These are phyloP conservation scores for Sarcophaga peregrina DNA, from an alignment of 1,140 invertebrate genomes.

Conservation along the genomic window DNA sequence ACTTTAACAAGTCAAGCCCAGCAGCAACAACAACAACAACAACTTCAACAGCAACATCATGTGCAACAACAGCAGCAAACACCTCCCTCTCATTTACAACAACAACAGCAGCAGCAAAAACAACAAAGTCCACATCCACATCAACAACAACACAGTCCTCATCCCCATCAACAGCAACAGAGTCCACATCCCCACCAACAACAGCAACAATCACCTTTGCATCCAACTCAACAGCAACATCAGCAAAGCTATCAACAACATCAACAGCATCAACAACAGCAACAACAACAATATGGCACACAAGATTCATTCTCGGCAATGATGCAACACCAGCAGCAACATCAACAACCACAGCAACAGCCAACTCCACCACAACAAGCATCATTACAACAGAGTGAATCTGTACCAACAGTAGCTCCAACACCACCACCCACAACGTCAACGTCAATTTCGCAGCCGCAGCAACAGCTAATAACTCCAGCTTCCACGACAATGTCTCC, in stretches of 20 bases:
- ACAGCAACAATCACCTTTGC: slow-evolving; percentile 30
- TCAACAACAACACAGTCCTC: slow-evolving; percentile 50
- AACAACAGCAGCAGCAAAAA: slow-evolving; percentile 48
- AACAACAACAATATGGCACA: neutral
- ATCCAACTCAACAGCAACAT: slow-evolving; percentile 15
- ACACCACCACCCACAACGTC: slow-evolving; percentile 48
- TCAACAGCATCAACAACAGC: neutral
- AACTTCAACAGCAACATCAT: slow-evolving; percentile 54
- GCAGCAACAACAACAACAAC: slow-evolving; percentile 49
- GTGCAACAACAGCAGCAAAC: slow-evolving; percentile 50
- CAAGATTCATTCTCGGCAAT: slow-evolving; percentile 26
- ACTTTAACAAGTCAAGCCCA: slow-evolving; percentile 24
- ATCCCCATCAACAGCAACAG: slow-evolving; percentile 55
- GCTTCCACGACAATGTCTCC: slow-evolving; percentile 52
- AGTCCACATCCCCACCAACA: slow-evolving; percentile 13
- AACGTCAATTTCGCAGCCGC: slow-evolving; percentile 43
- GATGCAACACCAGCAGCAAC: slow-evolving; percentile 50
- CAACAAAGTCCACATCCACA: slow-evolving; percentile 49
- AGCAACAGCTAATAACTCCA: slow-evolving; percentile 43
- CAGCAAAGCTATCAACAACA: neutral
- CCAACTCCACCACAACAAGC: slow-evolving; percentile 28
- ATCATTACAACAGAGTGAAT: slow-evolving; percentile 34
- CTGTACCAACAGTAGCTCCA: neutral
- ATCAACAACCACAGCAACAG: slow-evolving; percentile 46
- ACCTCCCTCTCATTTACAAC: neutral